phyloP scores from a whole-genome alignment of 2,888 invertebrate species.

The Trichopria drosophilae region DNA sequence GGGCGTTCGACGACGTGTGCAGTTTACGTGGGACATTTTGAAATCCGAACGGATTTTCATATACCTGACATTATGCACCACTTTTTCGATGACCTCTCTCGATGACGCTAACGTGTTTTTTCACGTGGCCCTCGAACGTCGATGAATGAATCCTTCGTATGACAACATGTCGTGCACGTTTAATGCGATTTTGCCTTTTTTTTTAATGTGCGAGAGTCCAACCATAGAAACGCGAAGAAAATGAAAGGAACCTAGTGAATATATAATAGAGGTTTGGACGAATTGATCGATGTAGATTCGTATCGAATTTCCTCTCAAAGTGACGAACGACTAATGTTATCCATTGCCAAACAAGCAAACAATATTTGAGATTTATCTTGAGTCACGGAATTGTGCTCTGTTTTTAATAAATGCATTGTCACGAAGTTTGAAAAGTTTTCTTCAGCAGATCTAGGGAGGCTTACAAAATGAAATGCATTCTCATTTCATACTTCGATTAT shows the following conservation, averaged over 20 bases:
- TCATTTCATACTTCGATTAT: no score
- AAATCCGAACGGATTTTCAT: slow-evolving; percentile 39
- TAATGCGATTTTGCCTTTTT: slow-evolving; percentile 29
- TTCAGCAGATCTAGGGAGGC: no score
- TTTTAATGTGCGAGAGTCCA: no score
- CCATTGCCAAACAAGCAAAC: slow-evolving; percentile 24
- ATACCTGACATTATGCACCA: slow-evolving; percentile 15
- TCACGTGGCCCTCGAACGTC: slow-evolving; percentile 31
- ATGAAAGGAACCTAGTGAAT: slow-evolving; percentile 20
- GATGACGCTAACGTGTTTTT: slow-evolving; percentile 38
- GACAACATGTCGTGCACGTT: slow-evolving; percentile 29
- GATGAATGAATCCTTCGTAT: slow-evolving; percentile 15
- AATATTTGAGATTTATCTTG: no score
- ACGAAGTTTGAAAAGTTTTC: no score
- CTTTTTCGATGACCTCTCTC: slow-evolving; percentile 31
- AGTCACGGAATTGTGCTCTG: no score
- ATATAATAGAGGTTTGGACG: slow-evolving; percentile 2
- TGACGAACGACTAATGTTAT: slow-evolving; percentile 25
- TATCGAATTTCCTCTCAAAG: no score
- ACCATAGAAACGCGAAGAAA: no score
- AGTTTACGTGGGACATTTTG: slow-evolving; percentile 42
- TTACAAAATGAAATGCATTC: no score
- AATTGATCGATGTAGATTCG: no score
- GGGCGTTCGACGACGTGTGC: slow-evolving; percentile 19
- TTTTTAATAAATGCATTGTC: no score